A percentile compares a stretch with the other conserved stretches of the same genome.
These are phyloP conservation scores for Tanypteryx hageni DNA, from an alignment of 2,888 invertebrate genomes.

Conservation along the genomic window DNA sequence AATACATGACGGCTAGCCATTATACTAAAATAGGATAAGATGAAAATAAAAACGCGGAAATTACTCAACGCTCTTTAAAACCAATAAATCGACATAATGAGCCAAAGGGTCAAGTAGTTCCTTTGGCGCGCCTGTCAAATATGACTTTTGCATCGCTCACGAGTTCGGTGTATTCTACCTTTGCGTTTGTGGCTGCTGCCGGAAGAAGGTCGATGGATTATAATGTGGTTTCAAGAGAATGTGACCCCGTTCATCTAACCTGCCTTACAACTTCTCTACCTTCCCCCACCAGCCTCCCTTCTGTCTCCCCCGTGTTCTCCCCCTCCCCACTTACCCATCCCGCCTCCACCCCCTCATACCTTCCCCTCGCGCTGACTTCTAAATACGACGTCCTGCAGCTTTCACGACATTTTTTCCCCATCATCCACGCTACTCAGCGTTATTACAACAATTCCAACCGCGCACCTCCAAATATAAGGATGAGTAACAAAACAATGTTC, in stretches of 20 bases:
- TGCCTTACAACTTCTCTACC: slow-evolving; percentile 6
- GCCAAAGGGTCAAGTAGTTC: background rate
- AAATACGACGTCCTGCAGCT: background rate
- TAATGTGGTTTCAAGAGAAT: slow-evolving; percentile 29
- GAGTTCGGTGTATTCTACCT: background rate
- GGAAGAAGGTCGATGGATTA: slow-evolving; percentile 14
- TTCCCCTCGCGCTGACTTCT: too few species aligned
- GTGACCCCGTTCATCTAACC: slow-evolving; percentile 28
- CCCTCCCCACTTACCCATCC: too few species aligned
- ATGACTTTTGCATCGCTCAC: background rate
- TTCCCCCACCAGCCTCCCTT: background rate
- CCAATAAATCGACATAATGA: slow-evolving; percentile 29
- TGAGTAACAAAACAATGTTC: background rate
- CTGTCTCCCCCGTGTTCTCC: background rate
- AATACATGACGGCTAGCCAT: too few species aligned
- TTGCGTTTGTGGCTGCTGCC: background rate
- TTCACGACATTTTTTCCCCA: slow-evolving; percentile 6
- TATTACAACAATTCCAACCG: background rate
- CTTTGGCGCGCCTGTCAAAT: background rate
- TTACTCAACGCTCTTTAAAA: too few species aligned
- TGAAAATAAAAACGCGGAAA: too few species aligned
- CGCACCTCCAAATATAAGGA: background rate
- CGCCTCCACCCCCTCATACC: too few species aligned
- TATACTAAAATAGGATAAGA: too few species aligned
- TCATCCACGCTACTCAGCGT: background rate